Conservation (phyloP, 2,888 invertebrate genomes). For the Nipponacmea schrenckii region DNA sequence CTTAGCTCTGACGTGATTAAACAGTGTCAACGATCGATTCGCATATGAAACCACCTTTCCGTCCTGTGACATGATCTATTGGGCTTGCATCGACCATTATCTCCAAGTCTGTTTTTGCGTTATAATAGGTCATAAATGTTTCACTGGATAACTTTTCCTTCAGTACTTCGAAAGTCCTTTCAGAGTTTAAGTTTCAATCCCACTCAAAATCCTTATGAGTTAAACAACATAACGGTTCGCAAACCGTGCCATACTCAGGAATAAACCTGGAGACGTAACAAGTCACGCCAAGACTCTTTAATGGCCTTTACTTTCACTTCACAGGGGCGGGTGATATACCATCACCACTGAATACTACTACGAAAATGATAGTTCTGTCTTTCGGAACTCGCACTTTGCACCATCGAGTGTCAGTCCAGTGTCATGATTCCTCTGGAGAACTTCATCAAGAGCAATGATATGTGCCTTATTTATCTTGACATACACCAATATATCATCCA, state of each 20-base stretch:
- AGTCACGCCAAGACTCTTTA: conserved; percentile 35
- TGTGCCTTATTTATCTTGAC: conserved; percentile 21
- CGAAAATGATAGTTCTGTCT: conserved; percentile 24
- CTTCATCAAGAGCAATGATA: conserved; percentile 15
- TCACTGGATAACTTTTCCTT: conserved; percentile 29
- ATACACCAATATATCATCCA: conserved; percentile 28
- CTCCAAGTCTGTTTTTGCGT: conserved; percentile 27
- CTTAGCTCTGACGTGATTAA: conserved; percentile 37
- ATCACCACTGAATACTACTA: conserved; percentile 18
- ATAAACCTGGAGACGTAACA: conserved; percentile 43
- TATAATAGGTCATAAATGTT: conserved; percentile 34
- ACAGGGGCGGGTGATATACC: conserved; percentile 23
- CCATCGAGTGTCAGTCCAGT: conserved; percentile 26
- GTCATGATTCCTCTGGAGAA: conserved; percentile 16
- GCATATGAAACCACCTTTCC: conserved; percentile 29
- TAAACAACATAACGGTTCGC: conserved; percentile 38
- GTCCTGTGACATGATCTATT: conserved; percentile 35
- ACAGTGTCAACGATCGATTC: conserved; percentile 29
- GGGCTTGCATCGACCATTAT: conserved; percentile 39
- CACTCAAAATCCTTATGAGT: conserved; percentile 33
- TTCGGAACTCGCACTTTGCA: conserved; percentile 24
- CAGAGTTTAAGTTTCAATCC: conserved; percentile 31
- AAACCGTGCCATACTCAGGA: conserved; percentile 30
- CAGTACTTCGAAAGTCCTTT: conserved; percentile 33
- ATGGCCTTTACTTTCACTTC: conserved; percentile 39